Percentiles rank a stretch among this genome's conserved stretches.
Evolutionary conservation across 1,140 invertebrate species (phyloP).

Genomic region (Drosophila rhopaloa): DNA sequence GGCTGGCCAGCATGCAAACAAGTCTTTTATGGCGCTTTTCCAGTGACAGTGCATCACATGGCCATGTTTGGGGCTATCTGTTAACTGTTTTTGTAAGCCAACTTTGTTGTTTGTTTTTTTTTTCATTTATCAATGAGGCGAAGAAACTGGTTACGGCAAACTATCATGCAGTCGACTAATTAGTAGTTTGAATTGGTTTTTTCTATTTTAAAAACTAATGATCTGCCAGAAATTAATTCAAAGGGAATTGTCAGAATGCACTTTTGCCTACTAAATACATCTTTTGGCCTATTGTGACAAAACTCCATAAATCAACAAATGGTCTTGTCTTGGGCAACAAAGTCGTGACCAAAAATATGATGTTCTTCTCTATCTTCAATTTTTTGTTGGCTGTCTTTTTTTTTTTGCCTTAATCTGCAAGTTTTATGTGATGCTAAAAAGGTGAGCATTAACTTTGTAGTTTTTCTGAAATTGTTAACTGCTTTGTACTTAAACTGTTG

Average conservation of each 20-base stretch:
- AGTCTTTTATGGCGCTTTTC: constrained; percentile 79
- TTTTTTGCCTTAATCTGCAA: constrained; percentile 37
- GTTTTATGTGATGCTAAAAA: constrained; percentile 39
- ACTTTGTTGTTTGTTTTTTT: constrained; percentile 17
- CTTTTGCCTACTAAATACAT: constrained; percentile 9
- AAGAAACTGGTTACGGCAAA: constrained; percentile 47
- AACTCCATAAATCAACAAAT: constrained; percentile 54
- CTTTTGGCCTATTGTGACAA: constrained; percentile 44
- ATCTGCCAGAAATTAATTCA: constrained; percentile 8
- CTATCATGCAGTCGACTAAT: constrained; percentile 55
- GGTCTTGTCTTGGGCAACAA: constrained; percentile 2
- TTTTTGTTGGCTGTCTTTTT: not conserved
- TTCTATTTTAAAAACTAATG: constrained; percentile 20
- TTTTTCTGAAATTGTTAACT: constrained; percentile 22
- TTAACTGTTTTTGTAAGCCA: constrained; percentile 76
- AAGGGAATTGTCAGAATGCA: not conserved
- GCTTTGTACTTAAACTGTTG: constrained; percentile 7
- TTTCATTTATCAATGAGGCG: constrained; percentile 60
- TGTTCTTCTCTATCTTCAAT: constrained; percentile 36
- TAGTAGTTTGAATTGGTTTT: constrained; percentile 57
- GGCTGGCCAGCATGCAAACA: constrained; percentile 70
- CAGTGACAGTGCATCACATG: constrained; percentile 81
- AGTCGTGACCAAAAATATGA: constrained; percentile 60
- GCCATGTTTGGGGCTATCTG: constrained; percentile 77
- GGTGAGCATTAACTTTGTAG: constrained; percentile 25